Conservation (phyloP, 2,797 vertebrate genomes). For the Bradypus variegatus region DNA sequence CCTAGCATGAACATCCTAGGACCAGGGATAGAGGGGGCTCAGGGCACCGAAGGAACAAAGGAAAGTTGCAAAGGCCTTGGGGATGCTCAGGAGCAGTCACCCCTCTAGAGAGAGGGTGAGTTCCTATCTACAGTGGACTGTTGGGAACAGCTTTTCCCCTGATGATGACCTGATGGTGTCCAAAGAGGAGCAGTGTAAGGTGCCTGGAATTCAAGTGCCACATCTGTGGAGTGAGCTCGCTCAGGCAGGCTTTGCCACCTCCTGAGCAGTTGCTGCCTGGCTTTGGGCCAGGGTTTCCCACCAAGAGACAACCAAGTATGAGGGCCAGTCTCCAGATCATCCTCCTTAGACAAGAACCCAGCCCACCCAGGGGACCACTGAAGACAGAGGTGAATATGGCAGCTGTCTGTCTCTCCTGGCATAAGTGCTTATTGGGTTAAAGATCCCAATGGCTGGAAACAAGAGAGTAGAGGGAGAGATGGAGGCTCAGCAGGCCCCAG, state of each 20-base stretch:
- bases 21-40: not conserved
- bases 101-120: not conserved
- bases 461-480: not conserved
- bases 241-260: not conserved
- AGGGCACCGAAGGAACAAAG: not conserved
- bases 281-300: not conserved
- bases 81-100: not conserved
- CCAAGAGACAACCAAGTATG: not conserved
- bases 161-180: not conserved
- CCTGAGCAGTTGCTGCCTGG: too few relatives aligned
- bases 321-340: not conserved
- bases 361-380: not conserved
- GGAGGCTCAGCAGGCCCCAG: not conserved
- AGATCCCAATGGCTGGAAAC: not conserved
- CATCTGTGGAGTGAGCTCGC: not conserved
- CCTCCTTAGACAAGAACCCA: not conserved
- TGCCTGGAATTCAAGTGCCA: not conserved
- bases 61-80: not conserved
- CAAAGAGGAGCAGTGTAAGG: not conserved
- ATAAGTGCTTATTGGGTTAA: not conserved
- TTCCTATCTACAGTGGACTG: not conserved
- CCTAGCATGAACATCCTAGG: not conserved
- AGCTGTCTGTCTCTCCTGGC: not conserved
- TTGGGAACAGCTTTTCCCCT: not conserved
- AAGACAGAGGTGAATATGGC: not conserved